Percentiles rank a stretch among this genome's conserved stretches.
phyloP scores from a whole-genome alignment of 2,113 vertebrate species.

The Sinocyclocheilus rhinocerous region DNA sequence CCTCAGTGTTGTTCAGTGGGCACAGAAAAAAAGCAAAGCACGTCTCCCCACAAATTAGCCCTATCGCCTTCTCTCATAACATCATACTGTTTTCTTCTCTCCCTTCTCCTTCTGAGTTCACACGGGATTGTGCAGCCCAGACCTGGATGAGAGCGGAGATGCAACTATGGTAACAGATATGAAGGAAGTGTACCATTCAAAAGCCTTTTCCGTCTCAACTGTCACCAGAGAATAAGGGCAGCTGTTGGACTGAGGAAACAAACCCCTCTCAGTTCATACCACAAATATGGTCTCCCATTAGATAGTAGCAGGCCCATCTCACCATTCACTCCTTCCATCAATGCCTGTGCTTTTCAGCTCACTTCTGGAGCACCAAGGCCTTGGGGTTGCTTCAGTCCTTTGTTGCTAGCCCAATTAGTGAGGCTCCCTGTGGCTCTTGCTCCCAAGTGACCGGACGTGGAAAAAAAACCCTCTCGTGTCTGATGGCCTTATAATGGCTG shows the following conservation, averaged over 20 bases:
- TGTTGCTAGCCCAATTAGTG: slow-evolving; percentile 66
- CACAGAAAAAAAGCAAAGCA: not conserved
- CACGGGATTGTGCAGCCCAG: not conserved
- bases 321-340: not conserved
- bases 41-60: not conserved
- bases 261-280: slow-evolving; percentile 24
- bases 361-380: slow-evolving; percentile 8
- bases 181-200: slow-evolving; percentile 46
- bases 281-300: slow-evolving; percentile 12
- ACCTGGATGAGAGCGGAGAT: slow-evolving; percentile 7
- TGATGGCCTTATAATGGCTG: slow-evolving; percentile 16
- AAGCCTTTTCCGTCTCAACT: slow-evolving; percentile 38
- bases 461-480: not conserved
- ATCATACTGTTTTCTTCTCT: slow-evolving; percentile 45
- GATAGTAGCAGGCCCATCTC: not conserved
- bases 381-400: slow-evolving; percentile 27
- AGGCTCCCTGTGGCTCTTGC: slow-evolving; percentile 51
- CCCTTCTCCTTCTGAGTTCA: slow-evolving; percentile 13
- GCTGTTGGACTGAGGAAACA: slow-evolving; percentile 39
- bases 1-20: not conserved
- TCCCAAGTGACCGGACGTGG: slow-evolving; percentile 57
- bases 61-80: not conserved
- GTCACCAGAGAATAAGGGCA: slow-evolving; percentile 34
- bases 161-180: slow-evolving; percentile 52
- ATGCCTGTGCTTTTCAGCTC: not conserved